phyloP scores from a whole-genome alignment of 23 tunicate genomes.

The Phallusia fumigata region DNA sequence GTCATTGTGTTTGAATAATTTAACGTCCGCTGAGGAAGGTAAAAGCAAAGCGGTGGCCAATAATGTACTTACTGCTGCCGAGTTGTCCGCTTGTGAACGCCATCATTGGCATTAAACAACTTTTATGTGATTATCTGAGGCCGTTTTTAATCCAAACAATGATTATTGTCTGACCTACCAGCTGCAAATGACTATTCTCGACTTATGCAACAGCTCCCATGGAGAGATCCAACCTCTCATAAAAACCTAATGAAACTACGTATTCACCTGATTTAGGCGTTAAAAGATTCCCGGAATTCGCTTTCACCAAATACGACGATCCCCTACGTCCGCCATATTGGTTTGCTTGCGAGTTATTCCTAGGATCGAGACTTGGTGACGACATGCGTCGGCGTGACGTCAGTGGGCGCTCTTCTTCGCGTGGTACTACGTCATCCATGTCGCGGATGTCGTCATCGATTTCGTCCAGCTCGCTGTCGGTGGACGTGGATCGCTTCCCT shows the following conservation, averaged over 20 bases:
- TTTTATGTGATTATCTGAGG: too few relatives aligned
- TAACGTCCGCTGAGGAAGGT: not conserved
- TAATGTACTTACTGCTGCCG: too few relatives aligned
- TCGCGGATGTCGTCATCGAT: constrained; percentile 59
- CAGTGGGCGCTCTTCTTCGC: constrained; percentile 61
- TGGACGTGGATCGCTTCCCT: constrained; percentile 24
- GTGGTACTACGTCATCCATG: constrained; percentile 45
- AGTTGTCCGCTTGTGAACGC: too few relatives aligned
- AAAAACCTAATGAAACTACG: not conserved
- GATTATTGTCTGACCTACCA: too few relatives aligned
- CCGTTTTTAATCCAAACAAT: too few relatives aligned
- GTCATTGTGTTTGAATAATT: not conserved
- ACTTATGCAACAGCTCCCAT: too few relatives aligned
- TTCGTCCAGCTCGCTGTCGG: constrained; percentile 40
- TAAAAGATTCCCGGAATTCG: constrained; percentile 51
- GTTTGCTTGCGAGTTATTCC: constrained; percentile 8
- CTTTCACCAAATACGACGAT: constrained; percentile 35
- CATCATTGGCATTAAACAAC: too few relatives aligned
- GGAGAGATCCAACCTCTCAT: not conserved
- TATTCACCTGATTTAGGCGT: constrained; percentile 50
- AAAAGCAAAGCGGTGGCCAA: too few relatives aligned
- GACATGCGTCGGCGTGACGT: constrained; percentile 57
- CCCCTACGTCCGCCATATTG: constrained; percentile 46
- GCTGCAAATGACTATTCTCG: too few relatives aligned
- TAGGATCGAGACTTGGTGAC: constrained; percentile 54